phyloP scores from a whole-genome alignment of 2,888 invertebrate species.

The Eretmocerus hayati region DNA sequence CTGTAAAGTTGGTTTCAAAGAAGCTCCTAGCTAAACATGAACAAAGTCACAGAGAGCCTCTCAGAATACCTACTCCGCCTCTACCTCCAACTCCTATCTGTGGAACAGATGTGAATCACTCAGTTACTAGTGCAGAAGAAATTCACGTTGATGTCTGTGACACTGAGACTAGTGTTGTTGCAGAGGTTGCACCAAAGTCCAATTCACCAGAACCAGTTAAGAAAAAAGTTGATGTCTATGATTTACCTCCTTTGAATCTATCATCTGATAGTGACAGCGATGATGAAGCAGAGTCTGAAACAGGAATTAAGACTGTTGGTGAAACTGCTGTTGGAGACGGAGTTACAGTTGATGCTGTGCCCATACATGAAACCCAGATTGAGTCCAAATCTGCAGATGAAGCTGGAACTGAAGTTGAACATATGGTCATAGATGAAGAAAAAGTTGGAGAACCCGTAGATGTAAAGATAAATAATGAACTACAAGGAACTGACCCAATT shows the following conservation, averaged over 20 bases:
- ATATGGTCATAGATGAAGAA: too few relatives aligned
- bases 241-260: slow-evolving; percentile 74
- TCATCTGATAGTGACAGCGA: slow-evolving; percentile 77
- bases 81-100: slow-evolving; percentile 25
- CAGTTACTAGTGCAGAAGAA: slow-evolving; percentile 1
- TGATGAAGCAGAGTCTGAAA: slow-evolving; percentile 46
- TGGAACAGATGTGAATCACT: slow-evolving; percentile 2
- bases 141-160: slow-evolving; percentile 16
- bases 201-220: slow-evolving; percentile 45
- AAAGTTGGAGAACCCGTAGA: too few relatives aligned
- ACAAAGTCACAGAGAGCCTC: slow-evolving; percentile 53
- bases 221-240: slow-evolving; percentile 57
- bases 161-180: slow-evolving; percentile 13
- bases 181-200: slow-evolving; percentile 28
- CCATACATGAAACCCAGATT: neutral
- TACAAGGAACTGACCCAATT: too few relatives aligned
- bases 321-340: too few relatives aligned
- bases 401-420: slow-evolving; percentile 4
- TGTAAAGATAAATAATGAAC: too few relatives aligned
- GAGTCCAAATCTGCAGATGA: slow-evolving; percentile 29
- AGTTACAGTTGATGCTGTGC: too few relatives aligned
- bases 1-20: slow-evolving; percentile 73
- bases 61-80: slow-evolving; percentile 8
- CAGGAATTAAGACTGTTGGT: slow-evolving; percentile 26
- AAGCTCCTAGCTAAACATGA: slow-evolving; percentile 70